These are phyloP conservation scores for Platorchestia sp. DNA, from an alignment of 1,140 invertebrate genomes.

Conservation along the genomic window DNA sequence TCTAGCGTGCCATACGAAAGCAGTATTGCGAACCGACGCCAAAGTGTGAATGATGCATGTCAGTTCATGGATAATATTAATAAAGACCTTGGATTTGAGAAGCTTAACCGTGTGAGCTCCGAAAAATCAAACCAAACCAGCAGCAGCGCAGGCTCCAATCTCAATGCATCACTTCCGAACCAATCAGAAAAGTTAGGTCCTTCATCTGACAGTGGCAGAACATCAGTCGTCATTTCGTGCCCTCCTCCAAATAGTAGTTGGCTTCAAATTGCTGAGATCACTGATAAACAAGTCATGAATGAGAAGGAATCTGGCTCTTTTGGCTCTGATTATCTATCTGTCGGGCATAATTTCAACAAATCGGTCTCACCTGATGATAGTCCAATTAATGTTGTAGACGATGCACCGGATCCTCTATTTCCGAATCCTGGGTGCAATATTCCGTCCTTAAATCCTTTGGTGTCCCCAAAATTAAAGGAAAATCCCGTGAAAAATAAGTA, in stretches of 20 bases:
- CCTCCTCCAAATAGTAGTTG: constrained; percentile 11
- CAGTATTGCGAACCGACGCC: background rate
- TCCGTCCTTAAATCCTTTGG: constrained; percentile 50
- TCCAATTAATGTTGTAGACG: constrained; percentile 64
- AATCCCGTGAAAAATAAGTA: background rate
- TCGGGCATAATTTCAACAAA: background rate
- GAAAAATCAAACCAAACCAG: background rate
- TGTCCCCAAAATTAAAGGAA: background rate
- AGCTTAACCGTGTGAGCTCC: background rate
- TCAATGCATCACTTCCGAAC: background rate
- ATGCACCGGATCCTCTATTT: constrained; percentile 61
- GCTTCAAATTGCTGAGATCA: background rate
- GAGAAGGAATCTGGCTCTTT: background rate
- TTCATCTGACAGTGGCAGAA: background rate
- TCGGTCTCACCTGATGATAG: constrained; percentile 62
- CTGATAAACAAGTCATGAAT: background rate
- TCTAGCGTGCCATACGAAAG: background rate
- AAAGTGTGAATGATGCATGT: constrained; percentile 30
- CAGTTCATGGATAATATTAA: background rate
- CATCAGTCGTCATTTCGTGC: background rate
- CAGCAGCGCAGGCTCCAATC: background rate
- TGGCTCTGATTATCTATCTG: background rate
- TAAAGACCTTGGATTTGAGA: background rate
- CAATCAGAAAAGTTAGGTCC: background rate
- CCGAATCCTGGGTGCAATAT: constrained; percentile 61